These are phyloP conservation scores for Enteromius argenteus DNA, from an alignment of 2,797 vertebrate species.

Conservation along the genomic window DNA sequence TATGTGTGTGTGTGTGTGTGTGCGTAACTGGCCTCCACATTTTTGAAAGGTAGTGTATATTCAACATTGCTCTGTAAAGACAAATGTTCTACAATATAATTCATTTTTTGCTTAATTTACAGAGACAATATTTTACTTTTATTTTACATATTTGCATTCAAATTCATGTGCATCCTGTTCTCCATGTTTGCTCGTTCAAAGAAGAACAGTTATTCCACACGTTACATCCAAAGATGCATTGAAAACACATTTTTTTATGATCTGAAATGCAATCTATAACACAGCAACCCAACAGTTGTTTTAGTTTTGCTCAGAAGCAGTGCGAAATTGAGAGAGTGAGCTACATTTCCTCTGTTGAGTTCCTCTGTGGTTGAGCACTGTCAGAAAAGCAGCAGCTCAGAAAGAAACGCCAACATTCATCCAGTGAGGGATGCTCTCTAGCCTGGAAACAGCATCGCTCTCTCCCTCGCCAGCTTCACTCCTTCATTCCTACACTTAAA, in stretches of 20 bases:
- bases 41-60: background rate
- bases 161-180: background rate
- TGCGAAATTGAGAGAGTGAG: constrained; percentile 17
- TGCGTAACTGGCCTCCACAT: background rate
- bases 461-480: constrained; percentile 9
- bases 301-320: constrained; percentile 23
- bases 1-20: background rate
- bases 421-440: background rate
- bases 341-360: constrained; percentile 56
- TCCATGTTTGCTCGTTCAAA: background rate
- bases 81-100: no score
- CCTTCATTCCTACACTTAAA: constrained; percentile 23
- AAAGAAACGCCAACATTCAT: constrained; percentile 26
- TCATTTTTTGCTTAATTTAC: no score
- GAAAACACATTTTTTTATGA: background rate
- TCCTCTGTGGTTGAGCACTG: constrained; percentile 50
- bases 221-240: background rate
- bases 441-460: constrained; percentile 11
- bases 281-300: background rate
- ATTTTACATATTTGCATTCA: background rate
- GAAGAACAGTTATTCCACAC: background rate
- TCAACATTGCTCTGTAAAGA: background rate
- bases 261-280: background rate
- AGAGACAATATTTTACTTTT: background rate
- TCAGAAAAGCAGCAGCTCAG: constrained; percentile 14